Conservation (phyloP, 2,888 invertebrate genomes). For the Dolichomitus sp. region DNA sequence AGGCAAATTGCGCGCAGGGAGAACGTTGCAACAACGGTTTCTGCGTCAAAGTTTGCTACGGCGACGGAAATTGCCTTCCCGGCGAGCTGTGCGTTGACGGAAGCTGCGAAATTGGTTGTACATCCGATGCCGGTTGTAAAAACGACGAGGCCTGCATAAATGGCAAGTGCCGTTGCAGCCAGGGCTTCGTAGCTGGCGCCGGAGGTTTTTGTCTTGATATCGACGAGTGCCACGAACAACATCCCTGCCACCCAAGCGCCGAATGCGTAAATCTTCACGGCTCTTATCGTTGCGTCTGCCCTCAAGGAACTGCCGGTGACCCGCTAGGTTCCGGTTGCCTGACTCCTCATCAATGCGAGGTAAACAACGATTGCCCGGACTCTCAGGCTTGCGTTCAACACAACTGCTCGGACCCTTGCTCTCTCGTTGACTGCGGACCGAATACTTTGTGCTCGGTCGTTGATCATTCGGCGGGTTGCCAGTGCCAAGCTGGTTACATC, state of each 20-base stretch:
- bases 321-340: conserved; percentile 91
- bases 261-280: conserved; percentile 93
- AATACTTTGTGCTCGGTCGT: conserved; percentile 92
- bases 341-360: conserved; percentile 92
- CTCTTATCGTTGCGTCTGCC: conserved; percentile 93
- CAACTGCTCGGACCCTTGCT: conserved; percentile 94
- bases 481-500: conserved; percentile 93
- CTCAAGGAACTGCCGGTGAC: conserved; percentile 93
- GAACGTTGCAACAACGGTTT: conserved; percentile 93
- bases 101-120: conserved; percentile 94
- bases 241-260: conserved; percentile 93
- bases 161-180: conserved; percentile 92
- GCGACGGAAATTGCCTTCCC: conserved; percentile 95
- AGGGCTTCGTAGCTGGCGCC: conserved; percentile 91
- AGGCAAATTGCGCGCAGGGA: conserved; percentile 92
- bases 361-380: conserved; percentile 92
- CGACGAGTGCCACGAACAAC: conserved; percentile 92
- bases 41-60: conserved; percentile 95
- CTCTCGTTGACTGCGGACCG: conserved; percentile 90
- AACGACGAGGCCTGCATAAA: conserved; percentile 92
- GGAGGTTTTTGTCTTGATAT: conserved; percentile 92
- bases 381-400: conserved; percentile 92
- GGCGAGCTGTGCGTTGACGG: conserved; percentile 96
- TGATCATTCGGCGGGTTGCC: conserved; percentile 91
- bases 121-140: conserved; percentile 93